These are phyloP conservation scores for Eueremaeus valkanovi DNA, from an alignment of 2,888 invertebrate species.

Conservation along the genomic window DNA sequence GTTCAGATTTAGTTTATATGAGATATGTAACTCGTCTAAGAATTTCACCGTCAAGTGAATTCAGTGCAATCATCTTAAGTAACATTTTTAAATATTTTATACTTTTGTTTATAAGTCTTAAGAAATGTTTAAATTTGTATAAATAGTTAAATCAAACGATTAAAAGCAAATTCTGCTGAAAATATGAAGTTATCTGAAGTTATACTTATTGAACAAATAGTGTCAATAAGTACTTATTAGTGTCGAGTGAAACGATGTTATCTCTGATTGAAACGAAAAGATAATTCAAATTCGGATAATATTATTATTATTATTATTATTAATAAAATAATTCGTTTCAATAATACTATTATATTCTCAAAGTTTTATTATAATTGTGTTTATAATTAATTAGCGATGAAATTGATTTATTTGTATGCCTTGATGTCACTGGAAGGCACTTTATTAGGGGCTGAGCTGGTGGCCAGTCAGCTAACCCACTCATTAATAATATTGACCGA, in stretches of 20 bases:
- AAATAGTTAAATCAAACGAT: too few species aligned
- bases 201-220: too few species aligned
- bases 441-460: slow-evolving; percentile 40
- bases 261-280: neutral
- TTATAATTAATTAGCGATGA: neutral
- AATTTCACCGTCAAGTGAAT: too few species aligned
- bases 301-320: neutral
- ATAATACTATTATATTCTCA: neutral
- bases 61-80: too few species aligned
- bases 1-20: too few species aligned
- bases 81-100: too few species aligned
- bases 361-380: neutral
- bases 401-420: neutral
- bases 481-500: slow-evolving; percentile 47
- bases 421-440: neutral
- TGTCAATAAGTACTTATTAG: too few species aligned
- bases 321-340: neutral
- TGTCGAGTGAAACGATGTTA: slow-evolving; percentile 6
- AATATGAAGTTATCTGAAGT: too few species aligned
- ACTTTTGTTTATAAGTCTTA: too few species aligned
- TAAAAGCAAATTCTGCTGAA: too few species aligned
- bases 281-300: neutral
- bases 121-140: too few species aligned
- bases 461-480: slow-evolving; percentile 46
- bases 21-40: too few species aligned